A percentile compares a stretch with the other conserved stretches of the same genome.
Evolutionary conservation across 2,797 vertebrate genomes (phyloP).

Genomic region (Myripristis murdjan): DNA sequence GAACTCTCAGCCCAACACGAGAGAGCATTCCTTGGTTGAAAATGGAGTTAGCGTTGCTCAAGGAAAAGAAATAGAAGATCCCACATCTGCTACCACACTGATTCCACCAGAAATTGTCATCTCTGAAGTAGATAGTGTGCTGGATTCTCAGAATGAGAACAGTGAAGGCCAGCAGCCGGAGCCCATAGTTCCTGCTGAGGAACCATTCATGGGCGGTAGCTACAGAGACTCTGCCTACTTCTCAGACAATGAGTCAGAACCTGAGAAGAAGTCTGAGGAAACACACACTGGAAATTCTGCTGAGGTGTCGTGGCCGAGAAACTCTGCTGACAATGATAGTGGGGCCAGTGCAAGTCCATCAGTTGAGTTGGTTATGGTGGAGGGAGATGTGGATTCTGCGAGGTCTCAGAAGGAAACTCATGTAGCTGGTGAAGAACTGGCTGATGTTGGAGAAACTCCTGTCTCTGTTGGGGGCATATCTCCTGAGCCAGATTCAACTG

Average conservation of each 20-base stretch:
- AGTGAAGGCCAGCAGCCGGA: slow-evolving; percentile 73
- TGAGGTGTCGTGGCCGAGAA: slow-evolving; percentile 57
- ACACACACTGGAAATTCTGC: slow-evolving; percentile 40
- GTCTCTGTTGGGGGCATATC: slow-evolving; percentile 4
- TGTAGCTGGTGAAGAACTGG: slow-evolving; percentile 21
- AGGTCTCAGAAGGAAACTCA: slow-evolving; percentile 44
- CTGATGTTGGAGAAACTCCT: slow-evolving; percentile 15
- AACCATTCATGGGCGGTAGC: slow-evolving; percentile 80
- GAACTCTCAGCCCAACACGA: slow-evolving; percentile 89
- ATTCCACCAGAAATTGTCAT: slow-evolving; percentile 91
- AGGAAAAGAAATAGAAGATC: slow-evolving; percentile 60
- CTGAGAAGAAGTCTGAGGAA: slow-evolving; percentile 92
- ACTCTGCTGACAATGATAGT: slow-evolving; percentile 37
- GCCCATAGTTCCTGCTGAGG: slow-evolving; percentile 58
- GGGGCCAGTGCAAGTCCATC: slow-evolving; percentile 8
- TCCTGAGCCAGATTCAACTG: slow-evolving; percentile 41
- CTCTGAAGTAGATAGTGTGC: slow-evolving; percentile 84
- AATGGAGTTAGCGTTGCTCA: slow-evolving; percentile 57
- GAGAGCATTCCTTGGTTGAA: slow-evolving; percentile 80
- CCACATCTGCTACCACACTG: slow-evolving; percentile 29
- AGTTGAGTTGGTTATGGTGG: slow-evolving; percentile 14
- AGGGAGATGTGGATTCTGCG: slow-evolving; percentile 41
- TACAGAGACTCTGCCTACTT: slow-evolving; percentile 99
- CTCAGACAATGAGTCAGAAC: slow-evolving; percentile 96
- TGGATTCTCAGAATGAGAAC: slow-evolving; percentile 64